Evolutionary conservation across 2,888 invertebrate genomes (phyloP).

Genomic region (Plagiodera versicolora): DNA sequence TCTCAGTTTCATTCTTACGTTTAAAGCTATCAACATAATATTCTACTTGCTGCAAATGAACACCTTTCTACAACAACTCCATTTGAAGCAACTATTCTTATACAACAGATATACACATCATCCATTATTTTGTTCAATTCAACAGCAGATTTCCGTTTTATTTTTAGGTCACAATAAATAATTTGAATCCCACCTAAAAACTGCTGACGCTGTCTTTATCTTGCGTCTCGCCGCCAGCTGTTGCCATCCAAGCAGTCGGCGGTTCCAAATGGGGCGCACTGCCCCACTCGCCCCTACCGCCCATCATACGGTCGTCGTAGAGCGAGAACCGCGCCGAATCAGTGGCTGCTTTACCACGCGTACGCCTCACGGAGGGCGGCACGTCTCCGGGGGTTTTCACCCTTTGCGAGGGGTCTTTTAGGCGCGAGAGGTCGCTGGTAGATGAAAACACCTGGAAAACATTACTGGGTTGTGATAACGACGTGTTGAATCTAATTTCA

Average conservation of each 20-base stretch:
- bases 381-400: constrained; percentile 83
- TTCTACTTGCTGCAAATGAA: too few relatives aligned
- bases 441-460: constrained; percentile 63
- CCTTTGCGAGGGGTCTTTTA: constrained; percentile 74
- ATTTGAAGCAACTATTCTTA: too few relatives aligned
- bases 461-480: too few relatives aligned
- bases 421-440: constrained; percentile 64
- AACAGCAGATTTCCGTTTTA: too few relatives aligned
- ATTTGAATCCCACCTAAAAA: constrained; percentile 50
- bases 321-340: constrained; percentile 70
- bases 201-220: constrained; percentile 55
- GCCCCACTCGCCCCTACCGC: constrained; percentile 52
- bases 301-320: constrained; percentile 90
- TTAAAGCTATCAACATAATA: too few relatives aligned
- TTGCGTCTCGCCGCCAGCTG: constrained; percentile 38
- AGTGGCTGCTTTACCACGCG: constrained; percentile 68
- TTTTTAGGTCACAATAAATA: too few relatives aligned
- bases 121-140: too few relatives aligned
- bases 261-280: constrained; percentile 54
- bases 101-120: too few relatives aligned
- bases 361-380: constrained; percentile 74
- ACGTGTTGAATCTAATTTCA: too few relatives aligned
- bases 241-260: constrained; percentile 26
- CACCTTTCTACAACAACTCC: too few relatives aligned
- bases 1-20: too few relatives aligned